Conservation (phyloP, 2,113 vertebrate genomes). For the Casuarius casuarius region DNA sequence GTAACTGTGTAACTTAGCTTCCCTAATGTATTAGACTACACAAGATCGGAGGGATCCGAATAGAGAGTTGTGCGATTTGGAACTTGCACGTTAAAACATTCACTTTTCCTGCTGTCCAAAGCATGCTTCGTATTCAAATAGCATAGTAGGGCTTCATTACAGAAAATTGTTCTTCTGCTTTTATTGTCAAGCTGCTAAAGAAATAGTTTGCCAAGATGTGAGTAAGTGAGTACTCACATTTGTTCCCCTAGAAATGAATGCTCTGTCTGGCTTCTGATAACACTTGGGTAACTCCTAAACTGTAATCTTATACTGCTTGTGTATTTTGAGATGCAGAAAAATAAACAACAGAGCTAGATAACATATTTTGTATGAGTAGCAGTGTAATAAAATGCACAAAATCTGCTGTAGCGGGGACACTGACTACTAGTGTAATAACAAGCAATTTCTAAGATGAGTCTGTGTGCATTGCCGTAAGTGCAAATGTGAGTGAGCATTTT, state of each 20-base stretch:
- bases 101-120: not conserved
- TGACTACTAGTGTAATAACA: not conserved
- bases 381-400: not conserved
- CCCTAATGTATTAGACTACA: not conserved
- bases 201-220: not conserved
- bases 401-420: not conserved
- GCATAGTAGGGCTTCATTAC: not conserved
- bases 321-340: not conserved
- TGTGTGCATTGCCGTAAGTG: fast-evolving
- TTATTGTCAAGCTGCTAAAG: not conserved
- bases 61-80: not conserved
- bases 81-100: not conserved
- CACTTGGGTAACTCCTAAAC: not conserved
- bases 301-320: not conserved
- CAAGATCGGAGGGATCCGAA: not conserved
- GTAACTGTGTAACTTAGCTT: not conserved
- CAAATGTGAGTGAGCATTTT: not conserved
- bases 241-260: not conserved
- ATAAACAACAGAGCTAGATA: not conserved
- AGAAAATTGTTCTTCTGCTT: not conserved
- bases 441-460: not conserved
- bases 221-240: not conserved
- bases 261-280: not conserved
- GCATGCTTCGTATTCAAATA: not conserved
- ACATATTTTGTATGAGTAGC: fast-evolving